Evolutionary conservation across 1,140 invertebrate species (phyloP), one percentile per base, ranked within the genome.

Genomic region (Leptoteleia sp.): DNA sequence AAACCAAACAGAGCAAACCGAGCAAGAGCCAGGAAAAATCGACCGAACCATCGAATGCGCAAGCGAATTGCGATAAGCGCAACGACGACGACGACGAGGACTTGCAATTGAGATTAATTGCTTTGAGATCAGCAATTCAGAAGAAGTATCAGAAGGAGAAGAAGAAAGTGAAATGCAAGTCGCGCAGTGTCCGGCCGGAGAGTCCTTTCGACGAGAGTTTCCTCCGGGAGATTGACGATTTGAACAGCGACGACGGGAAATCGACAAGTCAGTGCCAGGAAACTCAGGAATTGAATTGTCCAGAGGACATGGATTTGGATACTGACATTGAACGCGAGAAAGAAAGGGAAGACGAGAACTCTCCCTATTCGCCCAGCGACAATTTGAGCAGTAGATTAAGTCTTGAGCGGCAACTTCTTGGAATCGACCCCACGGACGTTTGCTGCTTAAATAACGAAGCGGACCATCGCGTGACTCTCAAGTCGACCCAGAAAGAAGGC

Each of bases 231-330:
- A 71, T 73, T 31, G 38, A 78, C 27, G 12, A 64, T 12, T 12
- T 11, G 1, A n/a, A 43, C 3, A 52, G 57, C 19, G 31, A 42
- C 1, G 50, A 13, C 19, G 38, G 4, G 8, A 19, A 9, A 5
- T 68, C 0, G 4, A 17, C 0, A 6, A 47, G 54, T 3, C 3
- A 25, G 27, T 42, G 0, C n/a, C 59, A 9, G 8, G 22, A 52
- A 4, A 2, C 0, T 45, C 67, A 31, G 19, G 73, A 79, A 5
- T 75, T 15, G 9, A 71, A 77, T 5, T 65, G 47, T 16, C 16
- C 73, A 0, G 87, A 89, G 25, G 88, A 89, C n/a, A 90, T 89
- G 88, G 88, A 89, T 3, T 15, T 90, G 2, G 89, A 90, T 17
- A 87, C 87, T 0, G 88, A 90, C 17, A 62, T 88, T 3, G 88